Percentiles rank a stretch among this genome's conserved stretches.
Conservation (phyloP, 1,140 invertebrate species). For the Apis florea region DNA sequence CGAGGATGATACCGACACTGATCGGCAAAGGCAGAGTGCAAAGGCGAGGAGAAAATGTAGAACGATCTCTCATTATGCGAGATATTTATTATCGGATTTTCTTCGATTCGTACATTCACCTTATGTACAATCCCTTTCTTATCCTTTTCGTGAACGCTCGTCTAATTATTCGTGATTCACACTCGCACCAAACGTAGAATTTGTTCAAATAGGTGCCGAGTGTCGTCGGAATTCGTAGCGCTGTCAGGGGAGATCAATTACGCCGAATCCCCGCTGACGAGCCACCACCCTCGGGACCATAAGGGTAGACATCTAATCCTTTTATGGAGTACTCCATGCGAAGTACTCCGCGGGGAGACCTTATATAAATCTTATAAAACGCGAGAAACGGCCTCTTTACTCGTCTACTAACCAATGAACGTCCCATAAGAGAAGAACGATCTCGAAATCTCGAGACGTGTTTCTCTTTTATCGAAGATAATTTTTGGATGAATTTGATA, state of each 20-base stretch:
- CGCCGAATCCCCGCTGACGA: constrained; percentile 35
- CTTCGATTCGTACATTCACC: too few species aligned
- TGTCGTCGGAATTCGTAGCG: constrained; percentile 38
- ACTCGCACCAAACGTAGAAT: too few species aligned
- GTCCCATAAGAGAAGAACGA: not conserved
- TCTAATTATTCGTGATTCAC: too few species aligned
- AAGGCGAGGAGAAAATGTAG: constrained; percentile 3
- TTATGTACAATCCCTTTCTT: too few species aligned
- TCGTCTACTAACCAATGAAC: not conserved
- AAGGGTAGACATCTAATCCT: constrained; percentile 26
- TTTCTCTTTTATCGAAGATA: not conserved
- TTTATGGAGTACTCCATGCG: constrained; percentile 2
- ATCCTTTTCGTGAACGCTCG: too few species aligned
- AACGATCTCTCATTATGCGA: not conserved
- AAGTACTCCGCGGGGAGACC: not conserved
- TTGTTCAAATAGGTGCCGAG: too few species aligned
- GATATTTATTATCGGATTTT: not conserved
- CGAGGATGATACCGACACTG: not conserved
- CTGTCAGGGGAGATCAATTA: constrained; percentile 40
- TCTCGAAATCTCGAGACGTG: too few species aligned
- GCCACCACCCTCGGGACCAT: constrained; percentile 3
- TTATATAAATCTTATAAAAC: constrained; percentile 27
- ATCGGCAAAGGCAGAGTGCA: not conserved
- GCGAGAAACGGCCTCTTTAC: not conserved
- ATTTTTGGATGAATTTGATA: too few species aligned